Percentiles rank a stretch among this genome's conserved stretches.
Evolutionary conservation across 2,113 vertebrate genomes (phyloP).

Genomic region (Hassar affinis): DNA sequence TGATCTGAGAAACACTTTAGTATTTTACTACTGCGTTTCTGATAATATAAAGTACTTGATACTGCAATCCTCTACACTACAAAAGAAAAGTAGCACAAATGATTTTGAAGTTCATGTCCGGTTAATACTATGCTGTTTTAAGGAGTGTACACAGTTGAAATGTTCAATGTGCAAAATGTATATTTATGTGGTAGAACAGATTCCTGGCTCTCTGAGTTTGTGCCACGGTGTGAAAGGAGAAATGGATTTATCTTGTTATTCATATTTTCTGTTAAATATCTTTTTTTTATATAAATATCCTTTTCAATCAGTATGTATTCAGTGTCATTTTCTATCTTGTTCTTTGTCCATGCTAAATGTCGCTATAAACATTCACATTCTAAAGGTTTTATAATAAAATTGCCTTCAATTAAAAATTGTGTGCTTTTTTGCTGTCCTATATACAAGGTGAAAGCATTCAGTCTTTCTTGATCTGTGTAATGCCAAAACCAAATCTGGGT

Average conservation of each 20-base stretch:
- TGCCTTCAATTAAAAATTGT: not conserved
- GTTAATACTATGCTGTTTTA: not conserved
- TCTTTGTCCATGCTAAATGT: not conserved
- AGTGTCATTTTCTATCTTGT: not conserved
- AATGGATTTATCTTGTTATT: not conserved
- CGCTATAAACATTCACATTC: not conserved
- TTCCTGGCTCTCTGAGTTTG: not conserved
- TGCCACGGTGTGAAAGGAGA: not conserved
- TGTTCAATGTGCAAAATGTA: not conserved
- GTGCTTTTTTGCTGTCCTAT: not conserved
- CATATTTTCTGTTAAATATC: not conserved
- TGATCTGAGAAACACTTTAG: not conserved
- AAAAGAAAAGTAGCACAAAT: not conserved
- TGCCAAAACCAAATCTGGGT: too few species aligned
- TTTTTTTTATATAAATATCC: too few species aligned
- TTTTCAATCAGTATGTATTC: constrained; percentile 18
- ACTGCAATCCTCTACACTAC: not conserved
- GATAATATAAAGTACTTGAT: not conserved
- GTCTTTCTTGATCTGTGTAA: not conserved
- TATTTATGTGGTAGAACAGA: not conserved
- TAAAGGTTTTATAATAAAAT: constrained; percentile 16
- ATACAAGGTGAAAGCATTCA: not conserved
- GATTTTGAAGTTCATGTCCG: not conserved
- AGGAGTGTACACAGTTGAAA: not conserved
- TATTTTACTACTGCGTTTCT: not conserved